Evolutionary conservation across 2,888 invertebrate genomes (phyloP).

Genomic region (Platypus cylindrus): DNA sequence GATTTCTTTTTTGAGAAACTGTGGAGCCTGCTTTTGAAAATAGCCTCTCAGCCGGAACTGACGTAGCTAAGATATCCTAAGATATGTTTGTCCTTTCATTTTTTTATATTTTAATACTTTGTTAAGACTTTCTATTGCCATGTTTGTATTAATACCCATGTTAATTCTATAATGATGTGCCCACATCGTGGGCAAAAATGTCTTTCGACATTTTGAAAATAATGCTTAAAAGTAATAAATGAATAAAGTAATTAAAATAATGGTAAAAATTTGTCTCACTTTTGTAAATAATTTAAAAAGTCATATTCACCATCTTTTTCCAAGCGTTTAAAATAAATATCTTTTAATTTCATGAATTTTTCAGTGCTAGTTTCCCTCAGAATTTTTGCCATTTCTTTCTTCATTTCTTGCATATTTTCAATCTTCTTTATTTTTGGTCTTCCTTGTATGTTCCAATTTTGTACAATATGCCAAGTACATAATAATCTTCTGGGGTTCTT

Average conservation of each 20-base stretch:
- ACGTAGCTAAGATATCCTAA: no score
- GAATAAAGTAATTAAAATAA: constrained; percentile 2
- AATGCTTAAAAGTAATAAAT: constrained; percentile 15
- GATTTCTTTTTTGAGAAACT: no score
- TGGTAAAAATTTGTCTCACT: constrained; percentile 7
- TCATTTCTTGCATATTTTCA: background rate
- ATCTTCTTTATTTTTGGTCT: constrained; percentile 6
- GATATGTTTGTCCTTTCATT: constrained; percentile 9
- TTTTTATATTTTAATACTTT: constrained; percentile 16
- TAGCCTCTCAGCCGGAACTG: no score
- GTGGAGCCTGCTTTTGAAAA: no score
- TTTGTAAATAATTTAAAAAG: constrained; percentile 16
- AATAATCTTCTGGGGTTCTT: constrained; percentile 10
- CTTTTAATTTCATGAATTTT: constrained; percentile 11
- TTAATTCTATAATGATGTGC: constrained; percentile 17
- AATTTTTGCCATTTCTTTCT: constrained; percentile 14
- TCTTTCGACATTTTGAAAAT: constrained; percentile 15
- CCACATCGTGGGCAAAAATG: constrained; percentile 16
- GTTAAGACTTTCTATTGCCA: constrained; percentile 18
- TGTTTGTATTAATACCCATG: constrained; percentile 17
- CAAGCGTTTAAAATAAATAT: constrained; percentile 13
- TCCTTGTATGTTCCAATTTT: constrained; percentile 16
- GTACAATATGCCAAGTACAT: constrained; percentile 16
- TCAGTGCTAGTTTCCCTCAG: constrained; percentile 11
- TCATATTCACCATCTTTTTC: constrained; percentile 15